These are phyloP conservation scores for cat (Felis catus) DNA, from an alignment of 2,113 vertebrate genomes.

Conservation along the genomic window DNA sequence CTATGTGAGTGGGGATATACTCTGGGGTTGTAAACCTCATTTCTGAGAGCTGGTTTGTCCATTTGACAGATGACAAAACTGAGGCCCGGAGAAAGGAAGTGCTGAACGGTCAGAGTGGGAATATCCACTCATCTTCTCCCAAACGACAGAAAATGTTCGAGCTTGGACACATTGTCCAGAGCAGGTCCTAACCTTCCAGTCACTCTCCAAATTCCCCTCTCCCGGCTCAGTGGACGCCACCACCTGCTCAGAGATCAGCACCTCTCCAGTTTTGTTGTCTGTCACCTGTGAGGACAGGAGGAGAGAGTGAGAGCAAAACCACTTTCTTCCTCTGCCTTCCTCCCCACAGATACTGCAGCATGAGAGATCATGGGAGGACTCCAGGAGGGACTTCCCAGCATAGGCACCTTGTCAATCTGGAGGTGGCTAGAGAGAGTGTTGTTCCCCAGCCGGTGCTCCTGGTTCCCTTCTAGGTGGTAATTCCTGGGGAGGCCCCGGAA, in stretches of 20 bases:
- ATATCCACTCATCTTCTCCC: not conserved
- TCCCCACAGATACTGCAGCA: not conserved
- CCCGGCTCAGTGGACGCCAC: slow-evolving; percentile 68
- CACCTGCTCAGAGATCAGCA: slow-evolving; percentile 74
- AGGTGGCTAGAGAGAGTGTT: slow-evolving; percentile 74
- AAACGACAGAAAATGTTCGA: not conserved
- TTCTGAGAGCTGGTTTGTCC: not conserved
- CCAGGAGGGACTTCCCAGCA: not conserved
- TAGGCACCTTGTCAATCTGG: slow-evolving; percentile 78
- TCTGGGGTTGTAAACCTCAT: not conserved
- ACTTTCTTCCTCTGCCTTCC: not conserved
- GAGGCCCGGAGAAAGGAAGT: not conserved
- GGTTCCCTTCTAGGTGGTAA: slow-evolving; percentile 80
- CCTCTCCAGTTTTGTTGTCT: slow-evolving; percentile 77
- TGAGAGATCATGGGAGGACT: not conserved
- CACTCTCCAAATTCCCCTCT: not conserved
- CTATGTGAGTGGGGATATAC: not conserved
- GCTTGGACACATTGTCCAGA: not conserved
- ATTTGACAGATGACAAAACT: not conserved
- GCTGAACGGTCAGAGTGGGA: not conserved
- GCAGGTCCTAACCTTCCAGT: slow-evolving; percentile 70
- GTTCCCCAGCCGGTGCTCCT: slow-evolving; percentile 71
- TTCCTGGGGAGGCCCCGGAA: slow-evolving; percentile 73
- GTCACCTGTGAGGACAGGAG: slow-evolving; percentile 65
- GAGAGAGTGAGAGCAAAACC: not conserved